Base-by-base conservation (phyloP, 2,888 invertebrate genomes). In the Nysson spinosus region DNA sequence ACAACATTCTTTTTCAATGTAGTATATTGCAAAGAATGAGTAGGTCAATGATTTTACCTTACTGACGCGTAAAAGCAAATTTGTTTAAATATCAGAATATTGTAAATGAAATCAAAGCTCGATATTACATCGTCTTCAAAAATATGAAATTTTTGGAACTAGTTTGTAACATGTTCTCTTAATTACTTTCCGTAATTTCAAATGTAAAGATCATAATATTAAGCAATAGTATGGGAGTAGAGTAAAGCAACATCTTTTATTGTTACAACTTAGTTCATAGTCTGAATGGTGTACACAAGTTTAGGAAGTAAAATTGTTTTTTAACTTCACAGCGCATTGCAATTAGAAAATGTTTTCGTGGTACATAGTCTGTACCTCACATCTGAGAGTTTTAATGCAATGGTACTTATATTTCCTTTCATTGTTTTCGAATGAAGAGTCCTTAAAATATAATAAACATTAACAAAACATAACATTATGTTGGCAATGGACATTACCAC, bases 401-500 rank as follows among this genome's bases (percentile, higher is more conserved):
- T 35, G 11, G n/a, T 37, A 16, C 34, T 14, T 19, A 24, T 12
- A 11, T 28, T 17, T 40, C 11, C n/a, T 40, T 52, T 50, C 40
- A 24, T 20, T 37, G n/a, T 51, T 37, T 58, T 42, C 43, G 19
- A 46, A 54, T 57, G 14, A 32, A 44, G 42, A 20, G n/a, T 50
- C 22, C 49, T 60, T 35, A 43, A 67, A 57, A 40, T 50, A 35
- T 62, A 63, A 58, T 40, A 74, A 52, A 67, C 66, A 65, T 52
- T 52, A 63, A 67, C 58, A 68, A 72, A 76, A 69, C 49, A 57
- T 64, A 46, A 52, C 61, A 55, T 62, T 60, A 62, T 46, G 58
- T 62, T 65, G 56, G 68, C 67, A 70, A 74, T 58, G 69, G 72
- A 72, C 51, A 71, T 72, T 74, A 65, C 57, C 71, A 67, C 58